phyloP scores from a whole-genome alignment of 1,140 invertebrate species.

The Cylas formicarius region DNA sequence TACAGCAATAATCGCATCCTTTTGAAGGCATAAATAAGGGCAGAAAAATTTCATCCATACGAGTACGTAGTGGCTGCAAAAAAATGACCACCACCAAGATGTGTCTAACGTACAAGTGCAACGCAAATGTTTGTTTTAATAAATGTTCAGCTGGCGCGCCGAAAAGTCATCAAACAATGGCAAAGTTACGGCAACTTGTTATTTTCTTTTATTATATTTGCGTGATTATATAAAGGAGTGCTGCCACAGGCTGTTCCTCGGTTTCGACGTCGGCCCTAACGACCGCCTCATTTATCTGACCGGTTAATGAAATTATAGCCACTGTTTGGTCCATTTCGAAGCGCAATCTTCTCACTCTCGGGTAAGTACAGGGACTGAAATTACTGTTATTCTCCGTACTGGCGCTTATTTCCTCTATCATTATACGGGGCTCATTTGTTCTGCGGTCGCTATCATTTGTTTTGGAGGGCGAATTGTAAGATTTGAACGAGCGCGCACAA shows the following conservation, averaged over 20 bases:
- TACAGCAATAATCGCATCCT: too few relatives aligned
- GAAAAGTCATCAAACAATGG: slow-evolving; percentile 16
- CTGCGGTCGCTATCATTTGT: too few relatives aligned
- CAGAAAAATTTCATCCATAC: too few relatives aligned
- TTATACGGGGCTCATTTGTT: too few relatives aligned
- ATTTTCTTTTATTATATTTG: slow-evolving; percentile 20
- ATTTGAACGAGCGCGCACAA: too few relatives aligned
- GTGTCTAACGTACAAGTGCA: slow-evolving; percentile 17
- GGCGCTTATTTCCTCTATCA: too few relatives aligned
- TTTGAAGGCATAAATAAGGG: too few relatives aligned
- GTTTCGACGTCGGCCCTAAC: slow-evolving; percentile 3
- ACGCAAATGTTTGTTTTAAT: slow-evolving; percentile 22
- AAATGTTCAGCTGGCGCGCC: slow-evolving; percentile 18
- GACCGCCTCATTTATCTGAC: slow-evolving; percentile 7
- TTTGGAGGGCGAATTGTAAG: too few relatives aligned
- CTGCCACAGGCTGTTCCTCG: slow-evolving; percentile 9
- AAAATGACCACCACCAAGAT: slow-evolving; percentile 17
- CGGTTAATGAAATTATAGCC: slow-evolving; percentile 11
- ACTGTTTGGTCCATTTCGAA: slow-evolving; percentile 1
- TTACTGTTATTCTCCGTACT: too few relatives aligned
- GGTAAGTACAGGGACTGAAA: too few relatives aligned
- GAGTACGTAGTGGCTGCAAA: slow-evolving; percentile 8
- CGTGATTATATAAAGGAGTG: slow-evolving; percentile 1
- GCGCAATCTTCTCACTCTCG: too few relatives aligned
- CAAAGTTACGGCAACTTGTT: slow-evolving; percentile 11